Evolutionary conservation across 1,140 invertebrate genomes (phyloP).

Genomic region (Melitaea cinxia): DNA sequence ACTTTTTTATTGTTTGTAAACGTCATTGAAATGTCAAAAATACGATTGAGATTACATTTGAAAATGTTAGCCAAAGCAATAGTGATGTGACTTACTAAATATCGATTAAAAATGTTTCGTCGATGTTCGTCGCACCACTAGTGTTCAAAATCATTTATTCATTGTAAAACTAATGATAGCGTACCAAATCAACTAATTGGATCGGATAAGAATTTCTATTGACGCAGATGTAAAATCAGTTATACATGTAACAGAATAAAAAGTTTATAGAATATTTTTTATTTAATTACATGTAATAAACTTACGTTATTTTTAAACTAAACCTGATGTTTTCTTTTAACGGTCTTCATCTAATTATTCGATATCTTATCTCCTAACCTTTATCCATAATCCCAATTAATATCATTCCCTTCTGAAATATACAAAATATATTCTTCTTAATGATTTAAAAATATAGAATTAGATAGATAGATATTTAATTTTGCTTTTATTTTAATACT

Average conservation of each 20-base stretch:
- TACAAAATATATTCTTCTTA: no score
- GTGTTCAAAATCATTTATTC: slow-evolving; percentile 18
- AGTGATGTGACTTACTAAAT: slow-evolving; percentile 11
- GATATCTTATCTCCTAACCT: no score
- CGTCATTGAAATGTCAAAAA: slow-evolving; percentile 3
- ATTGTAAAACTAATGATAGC: slow-evolving; percentile 36
- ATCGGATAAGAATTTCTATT: slow-evolving; percentile 33
- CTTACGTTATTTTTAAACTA: slow-evolving; percentile 80
- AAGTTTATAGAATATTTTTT: slow-evolving; percentile 75
- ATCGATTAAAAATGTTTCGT: background rate
- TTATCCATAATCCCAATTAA: no score
- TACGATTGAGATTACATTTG: slow-evolving; percentile 24
- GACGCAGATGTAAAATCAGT: slow-evolving; percentile 47
- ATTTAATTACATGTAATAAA: slow-evolving; percentile 81
- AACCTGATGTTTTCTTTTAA: slow-evolving; percentile 51
- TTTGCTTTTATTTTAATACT: no score
- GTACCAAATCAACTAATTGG: slow-evolving; percentile 51
- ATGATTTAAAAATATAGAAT: no score
- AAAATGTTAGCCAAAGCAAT: slow-evolving; percentile 31
- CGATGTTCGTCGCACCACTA: slow-evolving; percentile 9
- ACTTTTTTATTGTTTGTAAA: slow-evolving; percentile 19
- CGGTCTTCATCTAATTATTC: no score
- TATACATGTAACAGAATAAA: slow-evolving; percentile 71
- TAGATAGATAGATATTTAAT: no score
- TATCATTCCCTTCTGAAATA: no score